Conservation (phyloP, 2,888 invertebrate genomes). For the Nomada goodeniana region DNA sequence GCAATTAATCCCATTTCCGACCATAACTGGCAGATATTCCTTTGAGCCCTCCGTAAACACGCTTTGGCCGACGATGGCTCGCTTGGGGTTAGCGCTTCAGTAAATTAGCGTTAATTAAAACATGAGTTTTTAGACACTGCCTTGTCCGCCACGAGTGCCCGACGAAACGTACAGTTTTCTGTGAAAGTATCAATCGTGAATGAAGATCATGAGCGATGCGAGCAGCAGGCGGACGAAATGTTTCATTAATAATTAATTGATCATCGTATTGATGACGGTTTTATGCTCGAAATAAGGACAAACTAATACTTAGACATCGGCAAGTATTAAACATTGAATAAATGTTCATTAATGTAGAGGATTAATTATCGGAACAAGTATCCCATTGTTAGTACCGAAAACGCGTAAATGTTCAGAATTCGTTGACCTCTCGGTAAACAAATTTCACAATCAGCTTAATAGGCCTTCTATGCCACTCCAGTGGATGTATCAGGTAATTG, state of each 20-base stretch:
- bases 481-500: conserved; percentile 63
- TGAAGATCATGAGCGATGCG: not conserved
- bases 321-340: no score
- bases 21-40: conserved; percentile 52
- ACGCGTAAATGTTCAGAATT: conserved; percentile 16
- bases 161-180: conserved; percentile 44
- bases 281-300: not conserved
- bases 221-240: conserved; percentile 5
- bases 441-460: conserved; percentile 59
- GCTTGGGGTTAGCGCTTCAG: conserved; percentile 58
- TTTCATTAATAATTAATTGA: not conserved
- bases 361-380: not conserved
- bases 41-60: conserved; percentile 62
- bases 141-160: conserved; percentile 35
- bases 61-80: conserved; percentile 42
- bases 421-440: conserved; percentile 43
- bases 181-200: not conserved
- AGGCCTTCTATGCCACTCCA: conserved; percentile 38
- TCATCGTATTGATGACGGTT: no score
- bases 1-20: conserved; percentile 72
- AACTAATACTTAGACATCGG: no score
- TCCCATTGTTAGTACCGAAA: not conserved
- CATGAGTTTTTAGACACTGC: conserved; percentile 64
- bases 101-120: conserved; percentile 72
- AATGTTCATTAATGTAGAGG: no score